A percentile compares a stretch with the other conserved stretches of the same genome.
Evolutionary conservation across 2,113 vertebrate genomes (phyloP).

Genomic region (Rhynchomys soricoides): DNA sequence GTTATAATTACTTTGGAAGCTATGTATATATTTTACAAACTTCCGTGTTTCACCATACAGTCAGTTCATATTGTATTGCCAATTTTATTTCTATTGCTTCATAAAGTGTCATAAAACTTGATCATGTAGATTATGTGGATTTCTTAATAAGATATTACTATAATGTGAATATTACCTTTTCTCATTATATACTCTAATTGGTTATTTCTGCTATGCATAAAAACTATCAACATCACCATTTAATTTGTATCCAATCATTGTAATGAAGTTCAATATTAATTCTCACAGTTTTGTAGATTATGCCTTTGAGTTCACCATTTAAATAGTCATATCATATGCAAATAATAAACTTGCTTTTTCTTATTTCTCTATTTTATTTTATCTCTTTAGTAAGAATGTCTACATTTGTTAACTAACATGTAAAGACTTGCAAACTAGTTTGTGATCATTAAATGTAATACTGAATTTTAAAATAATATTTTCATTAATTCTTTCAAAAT

Average conservation of each 20-base stretch:
- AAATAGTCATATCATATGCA: conserved; percentile 59
- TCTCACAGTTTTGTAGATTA: conserved; percentile 56
- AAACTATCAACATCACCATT: conserved; percentile 70
- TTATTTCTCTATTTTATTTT: conserved; percentile 41
- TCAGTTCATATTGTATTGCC: conserved; percentile 12
- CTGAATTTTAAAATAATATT: not conserved
- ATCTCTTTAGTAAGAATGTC: conserved; percentile 26
- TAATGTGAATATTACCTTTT: conserved; percentile 69
- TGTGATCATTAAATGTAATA: conserved; percentile 36
- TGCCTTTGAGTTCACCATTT: conserved; percentile 63
- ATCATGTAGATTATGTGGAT: conserved; percentile 48
- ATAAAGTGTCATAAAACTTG: conserved; percentile 61
- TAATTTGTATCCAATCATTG: conserved; percentile 69
- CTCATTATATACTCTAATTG: conserved; percentile 69
- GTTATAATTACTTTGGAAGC: conserved; percentile 52
- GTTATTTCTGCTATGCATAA: conserved; percentile 60
- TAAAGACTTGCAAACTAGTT: not conserved
- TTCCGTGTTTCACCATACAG: not conserved
- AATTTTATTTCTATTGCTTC: conserved; percentile 61
- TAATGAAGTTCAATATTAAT: conserved; percentile 74
- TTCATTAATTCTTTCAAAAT: not conserved
- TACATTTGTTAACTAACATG: conserved; percentile 9
- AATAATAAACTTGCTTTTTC: conserved; percentile 37
- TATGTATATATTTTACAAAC: conserved; percentile 54
- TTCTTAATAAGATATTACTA: conserved; percentile 67